Base-by-base conservation (phyloP, 2,888 invertebrate genomes). In the Saturnia japonica region DNA sequence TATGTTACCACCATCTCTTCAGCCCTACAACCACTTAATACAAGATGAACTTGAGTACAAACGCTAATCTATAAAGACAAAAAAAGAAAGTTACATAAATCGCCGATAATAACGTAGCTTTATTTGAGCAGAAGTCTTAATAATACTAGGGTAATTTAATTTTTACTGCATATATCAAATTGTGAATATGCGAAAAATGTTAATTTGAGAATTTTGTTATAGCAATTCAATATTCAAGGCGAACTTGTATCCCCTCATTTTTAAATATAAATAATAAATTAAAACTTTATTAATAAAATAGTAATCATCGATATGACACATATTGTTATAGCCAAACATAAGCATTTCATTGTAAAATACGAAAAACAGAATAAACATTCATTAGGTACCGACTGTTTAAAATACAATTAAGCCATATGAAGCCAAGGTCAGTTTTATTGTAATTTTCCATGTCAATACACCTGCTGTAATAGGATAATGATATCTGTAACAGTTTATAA, bases 151-250 rank as follows among this genome's bases (percentile, higher is more conserved):
- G 71, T 75, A 68, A 74, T 74, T 66, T 72, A 70, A 73, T 75
- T 72, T 68, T 71, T 71, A 72, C 68, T 69, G 70, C 28, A 70
- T 78, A 70, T 66, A 60, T 62, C 64, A 68, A 42, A 25, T 14
- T 71, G 47, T 70, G 43, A 28, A 67, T 22, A 72, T 78, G 73
- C 68, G 70, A 72, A 75, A 76, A 76, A 79, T 78, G 74, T 76
- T 75, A 70, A 77, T 77, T 70, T 73, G 68, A 70, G 70, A 75
- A 78, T 79, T 82, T 84, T 77, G 82, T 82, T 85, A 80, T 79
- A 83, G 75, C 80, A 79, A 28, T 82, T 84, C 81, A 78, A 82
- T 84, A 75, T 80, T 79, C 85, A 86, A 87, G 88, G 87, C 76
- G 80, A 87, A 84, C 86, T 76, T 73, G 85, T 81, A 82, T 14